phyloP scores from a whole-genome alignment of 1,140 invertebrate species.

The Heterodera carotae region DNA sequence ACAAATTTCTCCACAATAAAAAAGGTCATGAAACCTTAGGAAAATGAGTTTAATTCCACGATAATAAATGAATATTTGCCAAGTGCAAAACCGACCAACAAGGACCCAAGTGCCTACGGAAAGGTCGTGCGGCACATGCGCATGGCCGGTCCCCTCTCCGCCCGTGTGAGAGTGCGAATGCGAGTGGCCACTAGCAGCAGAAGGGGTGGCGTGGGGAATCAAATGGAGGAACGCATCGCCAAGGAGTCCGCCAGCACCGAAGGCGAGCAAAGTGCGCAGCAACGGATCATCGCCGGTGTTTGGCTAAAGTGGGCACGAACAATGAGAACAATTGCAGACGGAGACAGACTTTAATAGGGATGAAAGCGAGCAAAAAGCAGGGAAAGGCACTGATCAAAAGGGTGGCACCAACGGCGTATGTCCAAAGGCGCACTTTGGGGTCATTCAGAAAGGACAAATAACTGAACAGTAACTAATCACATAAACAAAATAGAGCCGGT shows the following conservation, averaged over 20 bases:
- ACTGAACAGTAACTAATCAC: slow-evolving; percentile 21
- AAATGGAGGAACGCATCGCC: slow-evolving; percentile 95
- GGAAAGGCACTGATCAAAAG: slow-evolving; percentile 69
- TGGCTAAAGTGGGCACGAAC: slow-evolving; percentile 30
- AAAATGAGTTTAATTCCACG: too few species aligned
- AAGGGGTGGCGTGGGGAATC: slow-evolving; percentile 84
- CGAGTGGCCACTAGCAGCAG: slow-evolving; percentile 68
- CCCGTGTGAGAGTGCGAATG: slow-evolving; percentile 70
- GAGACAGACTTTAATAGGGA: slow-evolving; percentile 81
- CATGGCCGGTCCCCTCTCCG: slow-evolving; percentile 47
- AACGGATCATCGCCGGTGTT: slow-evolving; percentile 44
- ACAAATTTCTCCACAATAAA: slow-evolving; percentile 60
- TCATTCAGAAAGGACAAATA: slow-evolving; percentile 51
- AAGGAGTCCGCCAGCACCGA: slow-evolving; percentile 88
- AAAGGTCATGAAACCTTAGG: slow-evolving; percentile 49
- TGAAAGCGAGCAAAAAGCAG: slow-evolving; percentile 87
- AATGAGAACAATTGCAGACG: neutral
- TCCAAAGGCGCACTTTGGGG: slow-evolving; percentile 46
- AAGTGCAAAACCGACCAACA: slow-evolving; percentile 36
- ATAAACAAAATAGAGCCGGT: too few species aligned
- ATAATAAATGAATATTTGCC: too few species aligned
- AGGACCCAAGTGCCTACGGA: slow-evolving; percentile 51
- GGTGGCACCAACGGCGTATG: slow-evolving; percentile 53
- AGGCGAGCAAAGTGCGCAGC: slow-evolving; percentile 84
- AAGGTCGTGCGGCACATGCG: slow-evolving; percentile 52